These are phyloP conservation scores for Chrysina gloriosa DNA, from an alignment of 2,888 invertebrate genomes.

Conservation along the genomic window DNA sequence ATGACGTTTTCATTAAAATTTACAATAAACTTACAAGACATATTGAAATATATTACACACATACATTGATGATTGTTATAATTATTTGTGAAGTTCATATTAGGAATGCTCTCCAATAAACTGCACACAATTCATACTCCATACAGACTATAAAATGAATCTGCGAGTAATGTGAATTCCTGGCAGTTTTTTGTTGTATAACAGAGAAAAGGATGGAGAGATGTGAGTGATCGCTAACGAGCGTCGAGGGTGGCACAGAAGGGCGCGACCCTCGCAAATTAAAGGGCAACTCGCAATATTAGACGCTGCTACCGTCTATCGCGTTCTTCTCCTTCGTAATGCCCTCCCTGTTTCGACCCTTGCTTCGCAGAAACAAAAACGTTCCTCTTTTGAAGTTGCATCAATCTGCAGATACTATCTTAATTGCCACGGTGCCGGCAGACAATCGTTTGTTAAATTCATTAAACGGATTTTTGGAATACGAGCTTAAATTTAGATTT, in stretches of 20 bases:
- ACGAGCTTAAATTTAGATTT: neutral
- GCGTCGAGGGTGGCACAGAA: constrained; percentile 63
- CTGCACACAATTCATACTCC: constrained; percentile 30
- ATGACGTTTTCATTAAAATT: no score
- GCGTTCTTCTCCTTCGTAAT: constrained; percentile 53
- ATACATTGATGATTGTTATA: neutral
- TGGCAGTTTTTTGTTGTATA: constrained; percentile 55
- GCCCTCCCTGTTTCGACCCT: constrained; percentile 44
- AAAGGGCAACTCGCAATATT: constrained; percentile 61
- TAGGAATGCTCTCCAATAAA: neutral
- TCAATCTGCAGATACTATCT: constrained; percentile 33
- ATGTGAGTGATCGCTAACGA: constrained; percentile 61
- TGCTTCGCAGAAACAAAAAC: constrained; percentile 22
- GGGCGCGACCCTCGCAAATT: constrained; percentile 65
- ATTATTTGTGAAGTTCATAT: neutral
- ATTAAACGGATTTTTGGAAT: constrained; percentile 15
- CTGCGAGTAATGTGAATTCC: constrained; percentile 42
- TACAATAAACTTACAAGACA: no score
- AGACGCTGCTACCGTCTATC: constrained; percentile 55
- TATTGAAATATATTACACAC: no score
- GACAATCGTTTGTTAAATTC: constrained; percentile 33
- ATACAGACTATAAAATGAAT: constrained; percentile 16
- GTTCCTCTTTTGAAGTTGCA: constrained; percentile 28
- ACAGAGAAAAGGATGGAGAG: constrained; percentile 46
- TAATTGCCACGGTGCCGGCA: constrained; percentile 27